Base-by-base conservation (phyloP, 2,888 invertebrate species). In the Leucoptera coffeella region DNA sequence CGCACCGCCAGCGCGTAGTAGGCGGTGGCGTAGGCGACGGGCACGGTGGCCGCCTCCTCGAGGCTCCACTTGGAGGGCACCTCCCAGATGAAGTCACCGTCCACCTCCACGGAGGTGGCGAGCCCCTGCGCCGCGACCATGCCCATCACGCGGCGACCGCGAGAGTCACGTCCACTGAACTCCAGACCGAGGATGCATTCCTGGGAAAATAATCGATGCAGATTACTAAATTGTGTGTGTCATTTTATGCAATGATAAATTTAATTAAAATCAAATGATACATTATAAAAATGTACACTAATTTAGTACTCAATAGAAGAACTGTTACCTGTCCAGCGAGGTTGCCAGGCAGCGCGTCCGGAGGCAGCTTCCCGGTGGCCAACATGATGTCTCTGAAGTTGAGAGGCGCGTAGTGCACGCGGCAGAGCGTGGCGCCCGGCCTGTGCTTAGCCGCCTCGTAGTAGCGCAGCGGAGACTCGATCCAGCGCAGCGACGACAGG, bases 341-440 rank as follows among this genome's bases (percentile, higher is more conserved):
- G 48, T 86, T 80, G 31, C 92, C 93, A 9, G 97, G 97, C 30
- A 97, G 77, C 25, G 96, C 94, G 71, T 97, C 97, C 15, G 95
- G 93, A 27, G 96, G 91, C 34, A 97, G 76, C 69, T 96, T 95
- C 40, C 96, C 97, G 13, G 92, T 92, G 14, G 96, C 95, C 47
- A 97, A 67, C 97, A 99, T 99, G 38, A 97, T 82, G 61, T 99
- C 97, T 38, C 96, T 82, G 85, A 97, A 97, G 71, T 97, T 97
- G 32, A 97, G 78, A 21, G 95, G 89, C 2, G 94, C 88, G 62
- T 89, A 95, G 59, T 93, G 88, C 9, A 95, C 93, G 35, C 76
- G 77, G 61, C 93, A 94, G 25, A 91, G 64, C 41, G 85, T 83
- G 9, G 65, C 50, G 32, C 75, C 60, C 3, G 72, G n/a, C n/a